phyloP scores from a whole-genome alignment of 2,888 invertebrate genomes.

The Chrysotoxum bicinctum region DNA sequence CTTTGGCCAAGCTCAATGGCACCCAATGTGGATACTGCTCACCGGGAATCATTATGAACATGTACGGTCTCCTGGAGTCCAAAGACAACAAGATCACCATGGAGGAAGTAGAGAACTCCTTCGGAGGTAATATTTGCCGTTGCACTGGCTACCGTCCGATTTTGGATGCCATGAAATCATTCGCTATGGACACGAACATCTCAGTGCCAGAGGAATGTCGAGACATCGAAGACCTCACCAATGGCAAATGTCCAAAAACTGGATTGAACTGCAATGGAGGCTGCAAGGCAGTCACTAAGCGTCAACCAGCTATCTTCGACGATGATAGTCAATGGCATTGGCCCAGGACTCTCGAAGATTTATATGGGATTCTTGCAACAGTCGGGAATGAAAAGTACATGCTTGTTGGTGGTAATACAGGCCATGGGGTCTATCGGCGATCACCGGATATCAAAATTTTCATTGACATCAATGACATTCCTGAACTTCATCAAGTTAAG shows the following conservation, averaged over 20 bases:
- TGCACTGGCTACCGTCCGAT: conserved; percentile 92
- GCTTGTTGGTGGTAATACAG: conserved; percentile 90
- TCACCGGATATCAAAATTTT: conserved; percentile 81
- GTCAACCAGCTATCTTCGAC: conserved; percentile 60
- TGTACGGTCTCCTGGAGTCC: conserved; percentile 84
- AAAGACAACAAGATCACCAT: conserved; percentile 83
- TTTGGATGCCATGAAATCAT: conserved; percentile 89
- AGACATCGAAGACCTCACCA: conserved; percentile 80
- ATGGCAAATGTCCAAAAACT: conserved; percentile 80
- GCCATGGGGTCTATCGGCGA: conserved; percentile 84
- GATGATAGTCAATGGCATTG: conserved; percentile 78
- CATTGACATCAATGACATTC: conserved; percentile 85
- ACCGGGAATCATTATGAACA: conserved; percentile 90
- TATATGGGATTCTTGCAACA: conserved; percentile 75
- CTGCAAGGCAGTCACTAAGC: conserved; percentile 74
- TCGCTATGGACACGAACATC: conserved; percentile 85
- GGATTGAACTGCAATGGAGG: conserved; percentile 79
- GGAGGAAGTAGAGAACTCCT: conserved; percentile 88
- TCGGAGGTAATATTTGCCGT: conserved; percentile 90
- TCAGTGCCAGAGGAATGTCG: conserved; percentile 81
- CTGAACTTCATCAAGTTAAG: conserved; percentile 82
- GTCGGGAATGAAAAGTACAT: conserved; percentile 83
- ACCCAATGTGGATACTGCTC: conserved; percentile 90
- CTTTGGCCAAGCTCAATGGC: conserved; percentile 86
- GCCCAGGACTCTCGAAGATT: conserved; percentile 75